phyloP scores from a whole-genome alignment of 2,113 vertebrate species.

The Pipra filicauda region DNA sequence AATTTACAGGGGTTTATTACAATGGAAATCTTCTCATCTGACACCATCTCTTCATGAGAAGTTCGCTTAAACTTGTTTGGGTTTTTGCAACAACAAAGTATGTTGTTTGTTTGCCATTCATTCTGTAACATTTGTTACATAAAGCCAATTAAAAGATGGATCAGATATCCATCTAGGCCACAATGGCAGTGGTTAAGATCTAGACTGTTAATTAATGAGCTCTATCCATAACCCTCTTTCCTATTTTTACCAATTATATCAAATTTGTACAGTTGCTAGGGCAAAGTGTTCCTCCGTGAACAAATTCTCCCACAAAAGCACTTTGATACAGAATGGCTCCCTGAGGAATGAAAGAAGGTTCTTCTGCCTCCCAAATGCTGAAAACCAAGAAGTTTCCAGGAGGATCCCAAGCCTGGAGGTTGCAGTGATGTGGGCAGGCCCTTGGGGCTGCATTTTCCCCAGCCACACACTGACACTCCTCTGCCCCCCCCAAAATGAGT shows the following conservation, averaged over 20 bases:
- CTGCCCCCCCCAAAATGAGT: background rate
- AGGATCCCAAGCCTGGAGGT: background rate
- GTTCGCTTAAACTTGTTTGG: background rate
- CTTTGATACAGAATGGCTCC: background rate
- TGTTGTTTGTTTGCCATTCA: background rate
- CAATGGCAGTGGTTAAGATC: background rate
- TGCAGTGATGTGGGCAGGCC: background rate
- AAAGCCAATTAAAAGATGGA: background rate
- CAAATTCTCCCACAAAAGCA: background rate
- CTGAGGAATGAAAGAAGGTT: background rate
- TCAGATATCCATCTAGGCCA: background rate
- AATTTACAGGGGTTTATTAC: background rate
- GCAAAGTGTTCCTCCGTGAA: background rate
- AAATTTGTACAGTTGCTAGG: background rate
- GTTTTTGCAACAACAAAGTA: background rate
- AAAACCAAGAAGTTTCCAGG: slow-evolving; percentile 9
- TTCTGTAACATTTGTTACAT: background rate
- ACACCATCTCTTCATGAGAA: background rate
- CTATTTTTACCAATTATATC: background rate
- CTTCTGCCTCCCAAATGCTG: background rate
- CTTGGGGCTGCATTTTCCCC: background rate
- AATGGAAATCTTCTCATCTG: background rate
- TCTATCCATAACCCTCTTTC: background rate
- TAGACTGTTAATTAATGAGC: background rate
- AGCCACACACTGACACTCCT: background rate